Percentiles rank a stretch among this genome's conserved stretches.
These are phyloP conservation scores for Luidia sarsii DNA, from an alignment of 53 echinoderm and acorn worm genomes.

Conservation along the genomic window DNA sequence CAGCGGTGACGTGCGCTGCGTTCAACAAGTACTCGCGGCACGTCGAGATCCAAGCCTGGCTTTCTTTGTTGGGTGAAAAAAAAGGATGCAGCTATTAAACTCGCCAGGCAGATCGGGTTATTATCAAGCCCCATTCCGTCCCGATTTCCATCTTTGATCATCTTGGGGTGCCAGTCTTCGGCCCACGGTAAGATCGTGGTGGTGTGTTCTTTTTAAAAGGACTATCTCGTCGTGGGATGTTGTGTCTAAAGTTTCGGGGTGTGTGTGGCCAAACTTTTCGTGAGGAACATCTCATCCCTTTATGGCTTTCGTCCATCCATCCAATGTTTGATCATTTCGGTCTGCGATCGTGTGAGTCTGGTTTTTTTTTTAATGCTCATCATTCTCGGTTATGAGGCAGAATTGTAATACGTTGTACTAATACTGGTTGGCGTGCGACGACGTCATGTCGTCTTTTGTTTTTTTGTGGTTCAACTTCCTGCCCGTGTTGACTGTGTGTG, in stretches of 20 bases:
- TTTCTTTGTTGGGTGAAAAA: conserved; percentile 31
- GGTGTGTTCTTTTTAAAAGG: too few relatives aligned
- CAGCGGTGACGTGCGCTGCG: too few relatives aligned
- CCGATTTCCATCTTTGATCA: conserved; percentile 15
- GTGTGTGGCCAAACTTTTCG: too few relatives aligned
- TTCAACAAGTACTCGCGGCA: too few relatives aligned
- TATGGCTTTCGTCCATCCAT: too few relatives aligned
- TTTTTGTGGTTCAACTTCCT: conserved; percentile 38
- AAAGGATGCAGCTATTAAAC: conserved; percentile 47
- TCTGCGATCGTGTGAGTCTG: neutral
- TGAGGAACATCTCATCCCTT: conserved; percentile 22
- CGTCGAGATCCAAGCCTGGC: too few relatives aligned
- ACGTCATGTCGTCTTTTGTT: conserved; percentile 50
- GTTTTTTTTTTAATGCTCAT: neutral
- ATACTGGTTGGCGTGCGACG: conserved; percentile 25
- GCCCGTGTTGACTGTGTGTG: neutral
- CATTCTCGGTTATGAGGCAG: too few relatives aligned
- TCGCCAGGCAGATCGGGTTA: neutral
- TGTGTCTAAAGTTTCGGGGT: neutral
- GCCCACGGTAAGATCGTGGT: conserved; percentile 15
- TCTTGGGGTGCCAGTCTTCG: neutral
- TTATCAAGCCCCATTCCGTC: conserved; percentile 15
- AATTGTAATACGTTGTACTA: neutral
- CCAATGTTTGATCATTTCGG: too few relatives aligned
- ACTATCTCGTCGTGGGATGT: too few relatives aligned